phyloP scores from a whole-genome alignment of 2,797 vertebrate genomes.

The Dipus sagitta region DNA sequence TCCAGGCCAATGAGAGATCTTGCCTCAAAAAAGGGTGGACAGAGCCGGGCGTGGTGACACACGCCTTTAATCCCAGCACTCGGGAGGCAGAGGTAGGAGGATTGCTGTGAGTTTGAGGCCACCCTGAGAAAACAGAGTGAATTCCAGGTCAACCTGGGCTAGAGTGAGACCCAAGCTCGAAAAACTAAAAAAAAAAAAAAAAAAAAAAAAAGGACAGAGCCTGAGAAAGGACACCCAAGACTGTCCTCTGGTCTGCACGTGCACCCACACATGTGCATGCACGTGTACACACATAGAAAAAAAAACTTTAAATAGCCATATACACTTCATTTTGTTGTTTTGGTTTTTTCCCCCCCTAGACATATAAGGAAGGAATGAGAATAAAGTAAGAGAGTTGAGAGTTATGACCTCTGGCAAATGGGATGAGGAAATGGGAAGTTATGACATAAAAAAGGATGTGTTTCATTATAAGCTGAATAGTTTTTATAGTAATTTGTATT shows the following conservation, averaged over 20 bases:
- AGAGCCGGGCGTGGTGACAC: neutral
- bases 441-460: neutral
- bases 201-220: neutral
- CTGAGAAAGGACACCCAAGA: no score
- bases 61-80: no score
- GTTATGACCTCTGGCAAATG: constrained; percentile 1
- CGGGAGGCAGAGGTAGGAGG: no score
- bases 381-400: constrained; percentile 34
- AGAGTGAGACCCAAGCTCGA: no score
- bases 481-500: constrained; percentile 10
- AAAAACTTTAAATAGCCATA: neutral
- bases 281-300: no score
- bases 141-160: no score
- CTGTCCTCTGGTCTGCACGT: no score
- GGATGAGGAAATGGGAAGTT: neutral
- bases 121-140: no score
- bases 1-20: no score
- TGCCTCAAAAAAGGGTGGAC: neutral
- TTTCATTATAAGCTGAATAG: constrained; percentile 11
- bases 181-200: no score
- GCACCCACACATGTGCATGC: no score
- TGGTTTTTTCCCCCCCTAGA: neutral
- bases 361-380: neutral
- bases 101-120: no score
- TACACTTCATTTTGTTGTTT: neutral